Conservation (phyloP, 2,888 invertebrate species). For the Hybos culiciformis region DNA sequence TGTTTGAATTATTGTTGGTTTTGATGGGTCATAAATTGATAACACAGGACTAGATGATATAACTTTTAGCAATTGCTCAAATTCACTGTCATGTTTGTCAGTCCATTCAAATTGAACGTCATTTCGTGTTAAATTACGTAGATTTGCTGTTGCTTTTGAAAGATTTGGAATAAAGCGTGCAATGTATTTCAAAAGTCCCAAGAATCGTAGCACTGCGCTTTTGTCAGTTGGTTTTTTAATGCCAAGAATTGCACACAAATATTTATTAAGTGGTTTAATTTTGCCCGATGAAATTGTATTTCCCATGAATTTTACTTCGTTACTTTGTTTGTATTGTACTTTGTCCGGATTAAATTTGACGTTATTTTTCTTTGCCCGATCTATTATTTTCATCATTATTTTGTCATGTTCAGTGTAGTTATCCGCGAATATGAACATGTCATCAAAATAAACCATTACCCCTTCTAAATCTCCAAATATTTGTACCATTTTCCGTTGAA, state of each 20-base stretch:
- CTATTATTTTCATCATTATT: slow-evolving; percentile 8
- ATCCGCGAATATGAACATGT: slow-evolving; percentile 18
- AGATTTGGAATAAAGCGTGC: slow-evolving; percentile 14
- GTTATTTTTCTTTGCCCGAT: slow-evolving; percentile 7
- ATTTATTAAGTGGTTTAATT: slow-evolving; percentile 10
- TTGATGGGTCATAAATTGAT: slow-evolving; percentile 13
- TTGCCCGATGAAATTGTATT: slow-evolving; percentile 15
- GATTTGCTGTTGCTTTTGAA: slow-evolving; percentile 2
- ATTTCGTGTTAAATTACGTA: slow-evolving; percentile 10
- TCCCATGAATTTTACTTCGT: slow-evolving; percentile 19
- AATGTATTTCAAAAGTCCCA: slow-evolving; percentile 14
- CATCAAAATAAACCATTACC: slow-evolving; percentile 24
- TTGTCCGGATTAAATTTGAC: slow-evolving; percentile 19
- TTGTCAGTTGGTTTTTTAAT: slow-evolving; percentile 7
- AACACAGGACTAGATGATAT: slow-evolving; percentile 9
- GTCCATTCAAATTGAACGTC: slow-evolving; percentile 8
- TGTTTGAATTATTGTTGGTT: slow-evolving; percentile 20
- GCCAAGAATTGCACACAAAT: slow-evolving; percentile 10
- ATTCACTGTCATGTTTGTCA: not conserved
- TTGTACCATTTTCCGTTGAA: slow-evolving; percentile 19
- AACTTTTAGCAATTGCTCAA: slow-evolving; percentile 9
- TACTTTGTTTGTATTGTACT: slow-evolving; percentile 15
- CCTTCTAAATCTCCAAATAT: slow-evolving; percentile 25
- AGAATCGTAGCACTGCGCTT: slow-evolving; percentile 6
- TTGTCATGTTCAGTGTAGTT: slow-evolving; percentile 8